Evolutionary conservation across 2,113 vertebrate species (phyloP), one percentile per base, ranked within the genome.

Genomic region (Noturus placidus): DNA sequence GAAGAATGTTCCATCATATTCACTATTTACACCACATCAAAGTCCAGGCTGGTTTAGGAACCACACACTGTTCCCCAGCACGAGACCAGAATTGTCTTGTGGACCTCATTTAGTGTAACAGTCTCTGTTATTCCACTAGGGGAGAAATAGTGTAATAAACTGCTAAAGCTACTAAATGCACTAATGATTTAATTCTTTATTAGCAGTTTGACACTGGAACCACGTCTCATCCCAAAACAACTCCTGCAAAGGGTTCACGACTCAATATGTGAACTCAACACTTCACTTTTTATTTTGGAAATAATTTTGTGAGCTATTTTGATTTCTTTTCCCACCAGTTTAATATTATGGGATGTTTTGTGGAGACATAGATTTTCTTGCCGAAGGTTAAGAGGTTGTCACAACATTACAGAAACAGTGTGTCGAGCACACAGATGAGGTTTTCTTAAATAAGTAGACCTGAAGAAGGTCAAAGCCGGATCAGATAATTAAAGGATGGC

Each of bases 381-480:
- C 35, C 5, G 7, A 20, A 35, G 67, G 67, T 70, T 19, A 70
- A 35, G 22, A 70, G 15, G 33, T 38, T 70, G 67, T 19, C 67
- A 33, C n/a, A 69, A 4, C 30, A 35, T 70, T 70, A 70, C 30
- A 33, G 33, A 35, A 70, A 70, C 33, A 70, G 30, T 2, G 1
- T 70, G 30, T 35, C 6, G 33, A 70, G 14, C 27, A 38, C 20
- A 63, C 57, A 42, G 33, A 82, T 5, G 46, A 35, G 2, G 42
- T 35, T 52, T 42, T 9, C 38, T 30, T 17, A n/a, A 79, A 54
- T 11, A 61, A 77, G 72, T 5, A 20, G 5, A 30, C 72, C 35
- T 61, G 74, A 78, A 63, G 74, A 61, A 86, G 84, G 84, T 72
- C 70, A 77, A 56, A 46, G 76, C 59, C 6, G 22, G 77, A 17